Evolutionary conservation across 30 jellyfish, hydroid and myxozoan genomes (phyloP).

Genomic region (Pelagia noctiluca): DNA sequence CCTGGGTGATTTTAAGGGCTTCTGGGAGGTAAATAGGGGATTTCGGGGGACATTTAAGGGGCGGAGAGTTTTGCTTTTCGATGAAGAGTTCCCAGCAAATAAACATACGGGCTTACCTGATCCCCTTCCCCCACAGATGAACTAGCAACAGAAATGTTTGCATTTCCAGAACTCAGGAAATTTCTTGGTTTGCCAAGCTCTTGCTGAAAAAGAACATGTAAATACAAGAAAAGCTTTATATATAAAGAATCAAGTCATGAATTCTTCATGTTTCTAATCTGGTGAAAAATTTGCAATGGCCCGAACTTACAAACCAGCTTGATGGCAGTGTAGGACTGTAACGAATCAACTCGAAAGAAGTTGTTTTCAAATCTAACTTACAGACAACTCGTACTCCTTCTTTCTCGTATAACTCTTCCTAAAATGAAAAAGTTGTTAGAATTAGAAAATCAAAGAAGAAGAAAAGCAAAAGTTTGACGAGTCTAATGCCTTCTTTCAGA

Average conservation of each 20-base stretch:
- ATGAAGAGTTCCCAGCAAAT: no score
- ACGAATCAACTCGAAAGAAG: background rate
- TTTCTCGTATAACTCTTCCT: constrained; percentile 1
- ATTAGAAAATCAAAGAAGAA: no score
- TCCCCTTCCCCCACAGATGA: background rate
- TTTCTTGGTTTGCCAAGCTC: constrained; percentile 52
- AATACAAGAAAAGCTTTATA: no score
- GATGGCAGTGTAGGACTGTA: background rate
- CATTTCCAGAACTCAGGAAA: constrained; percentile 47
- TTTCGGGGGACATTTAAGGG: no score
- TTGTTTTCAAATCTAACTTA: background rate
- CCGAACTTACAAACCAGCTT: background rate
- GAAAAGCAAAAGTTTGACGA: no score
- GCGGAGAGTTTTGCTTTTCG: no score
- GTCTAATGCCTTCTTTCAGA: background rate
- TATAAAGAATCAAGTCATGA: no score
- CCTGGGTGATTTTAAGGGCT: no score
- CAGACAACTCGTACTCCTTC: background rate
- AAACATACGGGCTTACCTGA: background rate
- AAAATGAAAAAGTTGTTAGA: no score
- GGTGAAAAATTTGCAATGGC: background rate
- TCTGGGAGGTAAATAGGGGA: no score
- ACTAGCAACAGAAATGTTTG: background rate
- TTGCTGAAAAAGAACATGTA: constrained; percentile 6
- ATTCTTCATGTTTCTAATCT: background rate